phyloP scores from a whole-genome alignment of 37 sponge, comb jelly and placozoan species.

The Halisarca cf. caerulea region DNA sequence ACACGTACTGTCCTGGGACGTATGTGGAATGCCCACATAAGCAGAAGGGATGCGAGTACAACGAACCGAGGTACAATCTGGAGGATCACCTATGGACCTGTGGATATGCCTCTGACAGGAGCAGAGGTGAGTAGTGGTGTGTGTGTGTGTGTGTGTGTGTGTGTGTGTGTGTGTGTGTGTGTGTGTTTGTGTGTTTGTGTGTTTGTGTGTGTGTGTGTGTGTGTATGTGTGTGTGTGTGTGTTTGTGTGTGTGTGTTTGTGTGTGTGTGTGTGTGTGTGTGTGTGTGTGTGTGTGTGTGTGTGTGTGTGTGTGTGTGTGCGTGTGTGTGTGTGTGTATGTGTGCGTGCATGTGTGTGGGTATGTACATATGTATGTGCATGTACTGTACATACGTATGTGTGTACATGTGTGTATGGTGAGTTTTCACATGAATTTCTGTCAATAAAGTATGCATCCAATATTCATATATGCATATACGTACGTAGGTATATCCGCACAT shows the following conservation, averaged over 20 bases:
- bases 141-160: too few species aligned
- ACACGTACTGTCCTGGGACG: conserved; percentile 65
- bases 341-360: conserved; percentile 2
- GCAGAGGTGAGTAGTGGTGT: conserved; percentile 50
- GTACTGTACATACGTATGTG: neutral
- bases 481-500: neutral
- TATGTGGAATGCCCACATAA: conserved; percentile 70
- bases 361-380: neutral
- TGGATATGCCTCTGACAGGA: conserved; percentile 47
- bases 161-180: too few species aligned
- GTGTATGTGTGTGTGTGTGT: conserved; percentile 24
- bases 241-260: neutral
- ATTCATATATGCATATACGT: too few species aligned
- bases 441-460: too few species aligned
- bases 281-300: too few species aligned
- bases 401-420: neutral
- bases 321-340: conserved; percentile 5
- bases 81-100: conserved; percentile 89
- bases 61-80: conserved; percentile 72
- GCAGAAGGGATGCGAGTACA: conserved; percentile 64
- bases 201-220: too few species aligned
- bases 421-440: neutral
- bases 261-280: neutral
- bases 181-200: too few species aligned
- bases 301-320: too few species aligned